These are phyloP conservation scores for Zaprionus tsacasi DNA, from an alignment of 1,140 invertebrate species.

Conservation along the genomic window DNA sequence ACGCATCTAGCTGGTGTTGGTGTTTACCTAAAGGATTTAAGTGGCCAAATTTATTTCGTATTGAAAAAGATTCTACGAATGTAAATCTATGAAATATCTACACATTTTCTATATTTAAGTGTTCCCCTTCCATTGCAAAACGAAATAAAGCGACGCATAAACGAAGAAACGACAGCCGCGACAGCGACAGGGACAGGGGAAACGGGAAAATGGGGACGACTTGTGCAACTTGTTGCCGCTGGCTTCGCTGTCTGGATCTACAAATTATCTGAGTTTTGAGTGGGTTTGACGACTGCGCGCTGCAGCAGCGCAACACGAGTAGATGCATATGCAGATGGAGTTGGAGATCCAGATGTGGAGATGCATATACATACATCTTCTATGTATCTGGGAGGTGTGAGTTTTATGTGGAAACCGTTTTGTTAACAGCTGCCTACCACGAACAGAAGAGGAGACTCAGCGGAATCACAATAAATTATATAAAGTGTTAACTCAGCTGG, in stretches of 20 bases:
- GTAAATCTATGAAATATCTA: no score
- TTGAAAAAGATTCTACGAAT: no score
- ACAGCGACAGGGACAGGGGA: no score
- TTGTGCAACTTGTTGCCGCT: slow-evolving; percentile 69
- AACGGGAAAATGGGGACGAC: background rate
- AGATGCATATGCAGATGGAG: slow-evolving; percentile 25
- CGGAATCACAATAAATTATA: slow-evolving; percentile 79
- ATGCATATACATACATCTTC: background rate
- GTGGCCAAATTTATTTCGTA: background rate
- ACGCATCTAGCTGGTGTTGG: no score
- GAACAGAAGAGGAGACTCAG: slow-evolving; percentile 25
- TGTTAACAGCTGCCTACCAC: slow-evolving; percentile 70
- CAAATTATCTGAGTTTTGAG: slow-evolving; percentile 73
- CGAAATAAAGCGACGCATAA: background rate
- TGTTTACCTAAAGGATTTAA: background rate
- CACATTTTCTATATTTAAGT: background rate
- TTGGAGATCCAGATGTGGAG: slow-evolving; percentile 20
- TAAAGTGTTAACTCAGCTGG: slow-evolving; percentile 75
- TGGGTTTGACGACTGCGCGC: slow-evolving; percentile 67
- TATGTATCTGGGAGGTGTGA: slow-evolving; percentile 59
- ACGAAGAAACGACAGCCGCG: background rate
- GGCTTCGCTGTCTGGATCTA: slow-evolving; percentile 30
- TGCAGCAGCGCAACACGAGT: slow-evolving; percentile 49
- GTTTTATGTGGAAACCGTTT: slow-evolving; percentile 78
- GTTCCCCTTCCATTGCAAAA: background rate